phyloP scores from a whole-genome alignment of 2,797 vertebrate genomes.

The Amblyopsis hoosieri region DNA sequence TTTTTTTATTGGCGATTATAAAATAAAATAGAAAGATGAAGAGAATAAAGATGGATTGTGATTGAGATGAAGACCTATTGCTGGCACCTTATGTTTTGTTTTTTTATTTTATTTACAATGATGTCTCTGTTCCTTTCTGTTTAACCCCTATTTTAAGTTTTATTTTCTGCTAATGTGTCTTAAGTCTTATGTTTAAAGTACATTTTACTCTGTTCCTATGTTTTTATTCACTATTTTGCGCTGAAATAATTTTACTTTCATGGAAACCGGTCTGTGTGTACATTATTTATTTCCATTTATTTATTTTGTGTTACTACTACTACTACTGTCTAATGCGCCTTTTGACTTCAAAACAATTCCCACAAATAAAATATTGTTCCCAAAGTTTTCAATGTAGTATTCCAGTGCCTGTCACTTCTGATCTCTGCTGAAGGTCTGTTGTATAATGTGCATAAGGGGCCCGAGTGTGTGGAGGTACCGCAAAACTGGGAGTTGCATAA shows the following conservation, averaged over 20 bases:
- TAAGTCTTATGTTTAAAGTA: slow-evolving; percentile 62
- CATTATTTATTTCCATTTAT: slow-evolving; percentile 67
- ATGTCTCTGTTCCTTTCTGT: slow-evolving; percentile 56
- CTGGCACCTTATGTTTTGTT: slow-evolving; percentile 79
- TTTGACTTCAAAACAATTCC: slow-evolving; percentile 90
- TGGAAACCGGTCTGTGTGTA: slow-evolving; percentile 66
- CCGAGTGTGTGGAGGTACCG: too few species aligned
- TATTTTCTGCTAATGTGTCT: slow-evolving; percentile 52
- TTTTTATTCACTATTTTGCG: slow-evolving; percentile 73
- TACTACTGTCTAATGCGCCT: slow-evolving; percentile 84
- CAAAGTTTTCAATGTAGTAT: slow-evolving; percentile 74
- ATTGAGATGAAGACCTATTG: slow-evolving; percentile 83
- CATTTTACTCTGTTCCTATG: slow-evolving; percentile 54
- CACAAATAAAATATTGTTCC: slow-evolving; percentile 98
- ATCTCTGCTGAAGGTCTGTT: background rate
- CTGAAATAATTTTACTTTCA: slow-evolving; percentile 64
- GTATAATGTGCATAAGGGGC: too few species aligned
- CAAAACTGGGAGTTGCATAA: background rate
- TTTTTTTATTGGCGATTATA: slow-evolving; percentile 76
- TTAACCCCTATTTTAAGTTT: slow-evolving; percentile 44
- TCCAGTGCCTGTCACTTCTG: slow-evolving; percentile 46
- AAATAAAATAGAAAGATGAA: slow-evolving; percentile 46
- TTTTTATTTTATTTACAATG: slow-evolving; percentile 64
- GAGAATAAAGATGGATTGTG: slow-evolving; percentile 83
- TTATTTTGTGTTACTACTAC: slow-evolving; percentile 79